Percentiles rank a stretch among this genome's conserved stretches.
These are phyloP conservation scores for Tapirus terrestris DNA, from an alignment of 2,113 vertebrate species.

Conservation along the genomic window DNA sequence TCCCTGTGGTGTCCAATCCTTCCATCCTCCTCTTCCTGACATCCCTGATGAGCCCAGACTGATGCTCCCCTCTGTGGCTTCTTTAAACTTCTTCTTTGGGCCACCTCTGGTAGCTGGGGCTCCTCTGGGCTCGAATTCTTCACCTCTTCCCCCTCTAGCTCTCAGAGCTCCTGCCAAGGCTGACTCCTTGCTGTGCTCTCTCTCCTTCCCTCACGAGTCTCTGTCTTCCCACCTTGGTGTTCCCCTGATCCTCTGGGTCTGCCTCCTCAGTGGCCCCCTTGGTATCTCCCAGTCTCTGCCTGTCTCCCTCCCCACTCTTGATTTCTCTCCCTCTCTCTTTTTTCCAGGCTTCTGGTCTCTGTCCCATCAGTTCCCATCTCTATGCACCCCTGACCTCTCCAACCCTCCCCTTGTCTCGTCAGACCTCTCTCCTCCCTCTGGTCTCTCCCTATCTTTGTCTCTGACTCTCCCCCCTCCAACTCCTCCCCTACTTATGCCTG, in stretches of 20 bases:
- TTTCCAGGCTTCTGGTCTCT: background rate
- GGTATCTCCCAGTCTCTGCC: background rate
- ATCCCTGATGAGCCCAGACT: background rate
- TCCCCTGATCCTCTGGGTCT: background rate
- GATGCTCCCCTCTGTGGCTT: background rate
- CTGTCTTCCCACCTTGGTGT: background rate
- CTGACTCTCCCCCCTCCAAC: background rate
- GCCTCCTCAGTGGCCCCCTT: background rate
- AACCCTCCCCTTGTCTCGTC: background rate
- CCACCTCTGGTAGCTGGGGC: background rate
- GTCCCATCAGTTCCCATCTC: background rate
- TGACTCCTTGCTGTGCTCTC: background rate
- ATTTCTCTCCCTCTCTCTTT: background rate
- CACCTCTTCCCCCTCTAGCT: background rate
- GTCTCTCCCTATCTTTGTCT: background rate
- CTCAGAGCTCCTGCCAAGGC: background rate
- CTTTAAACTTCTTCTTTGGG: background rate
- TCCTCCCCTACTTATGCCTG: background rate
- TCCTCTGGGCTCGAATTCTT: background rate
- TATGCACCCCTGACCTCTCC: background rate
- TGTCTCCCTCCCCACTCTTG: background rate
- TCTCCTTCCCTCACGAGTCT: background rate
- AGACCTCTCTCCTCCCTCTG: background rate
- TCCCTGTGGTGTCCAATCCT: background rate
- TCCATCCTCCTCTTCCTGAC: background rate